phyloP scores from a whole-genome alignment of 2,797 vertebrate species.

The Lophotriccus pileatus region DNA sequence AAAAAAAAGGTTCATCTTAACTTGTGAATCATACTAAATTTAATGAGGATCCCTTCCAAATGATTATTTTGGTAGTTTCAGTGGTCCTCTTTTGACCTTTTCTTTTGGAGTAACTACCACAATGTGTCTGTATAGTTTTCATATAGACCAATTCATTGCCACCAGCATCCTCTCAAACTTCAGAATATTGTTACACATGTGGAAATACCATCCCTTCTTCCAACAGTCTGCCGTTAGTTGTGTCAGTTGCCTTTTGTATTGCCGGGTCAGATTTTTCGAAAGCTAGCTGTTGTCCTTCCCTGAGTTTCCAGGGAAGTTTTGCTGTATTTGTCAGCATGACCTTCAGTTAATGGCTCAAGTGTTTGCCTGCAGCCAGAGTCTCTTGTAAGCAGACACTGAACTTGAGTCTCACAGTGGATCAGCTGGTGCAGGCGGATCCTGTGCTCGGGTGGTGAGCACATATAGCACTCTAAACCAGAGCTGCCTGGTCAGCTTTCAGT shows the following conservation, averaged over 20 bases:
- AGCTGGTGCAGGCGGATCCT: background rate
- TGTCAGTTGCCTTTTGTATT: background rate
- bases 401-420: background rate
- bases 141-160: no score
- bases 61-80: background rate
- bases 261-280: background rate
- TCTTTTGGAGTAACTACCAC: background rate
- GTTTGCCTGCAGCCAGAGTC: background rate
- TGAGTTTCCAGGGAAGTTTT: background rate
- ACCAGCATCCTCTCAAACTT: background rate
- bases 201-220: background rate
- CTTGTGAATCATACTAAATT: background rate
- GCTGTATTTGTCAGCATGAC: background rate
- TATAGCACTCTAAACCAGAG: background rate
- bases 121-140: background rate
- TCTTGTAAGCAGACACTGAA: background rate
- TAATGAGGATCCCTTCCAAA: background rate
- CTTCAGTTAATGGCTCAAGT: background rate
- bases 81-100: background rate
- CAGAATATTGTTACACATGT: fast-evolving
- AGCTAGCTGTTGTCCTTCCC: background rate
- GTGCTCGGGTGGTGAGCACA: fast-evolving
- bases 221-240: background rate
- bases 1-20: background rate
- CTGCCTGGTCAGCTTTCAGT: background rate